Evolutionary conservation across 2,797 vertebrate species (phyloP).

Genomic region (Tolypeutes matacus): DNA sequence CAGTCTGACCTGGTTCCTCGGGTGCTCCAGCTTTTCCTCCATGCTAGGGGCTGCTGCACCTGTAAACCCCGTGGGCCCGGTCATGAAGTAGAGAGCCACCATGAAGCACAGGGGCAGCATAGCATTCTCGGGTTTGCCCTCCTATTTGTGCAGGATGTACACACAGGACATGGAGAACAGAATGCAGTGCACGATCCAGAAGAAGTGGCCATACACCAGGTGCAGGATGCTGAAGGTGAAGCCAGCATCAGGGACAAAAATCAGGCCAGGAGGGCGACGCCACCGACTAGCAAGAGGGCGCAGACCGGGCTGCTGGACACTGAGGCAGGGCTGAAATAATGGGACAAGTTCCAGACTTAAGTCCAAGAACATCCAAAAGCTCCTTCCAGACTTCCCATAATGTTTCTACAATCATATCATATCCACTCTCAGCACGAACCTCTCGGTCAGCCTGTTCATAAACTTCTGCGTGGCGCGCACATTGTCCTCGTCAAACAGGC

Average conservation of each 20-base stretch:
- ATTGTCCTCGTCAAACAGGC: conserved; percentile 96
- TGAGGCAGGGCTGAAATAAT: conserved; percentile 95
- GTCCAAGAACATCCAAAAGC: no score
- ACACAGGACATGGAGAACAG: conserved; percentile 97
- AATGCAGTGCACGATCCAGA: conserved; percentile 94
- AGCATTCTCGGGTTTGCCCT: conserved; percentile 95
- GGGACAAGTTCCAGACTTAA: conserved; percentile 93
- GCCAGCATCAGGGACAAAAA: conserved; percentile 95
- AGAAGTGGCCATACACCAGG: conserved; percentile 94
- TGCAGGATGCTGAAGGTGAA: conserved; percentile 95
- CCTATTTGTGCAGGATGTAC: conserved; percentile 98
- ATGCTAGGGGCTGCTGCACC: conserved; percentile 92
- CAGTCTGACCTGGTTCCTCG: conserved; percentile 96
- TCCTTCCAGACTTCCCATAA: no score
- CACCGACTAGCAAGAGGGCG: conserved; percentile 91
- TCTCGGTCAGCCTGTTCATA: no score
- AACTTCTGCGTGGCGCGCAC: conserved; percentile 94
- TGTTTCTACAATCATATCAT: no score
- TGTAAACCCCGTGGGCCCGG: conserved; percentile 95
- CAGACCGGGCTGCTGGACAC: conserved; percentile 94
- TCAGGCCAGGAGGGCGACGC: conserved; percentile 94
- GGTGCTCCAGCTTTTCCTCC: conserved; percentile 97
- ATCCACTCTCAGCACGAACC: no score
- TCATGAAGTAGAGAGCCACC: conserved; percentile 98
- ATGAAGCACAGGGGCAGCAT: conserved; percentile 96